These are phyloP conservation scores for Microplitis mediator DNA, from an alignment of 1,140 invertebrate species.

Conservation along the genomic window DNA sequence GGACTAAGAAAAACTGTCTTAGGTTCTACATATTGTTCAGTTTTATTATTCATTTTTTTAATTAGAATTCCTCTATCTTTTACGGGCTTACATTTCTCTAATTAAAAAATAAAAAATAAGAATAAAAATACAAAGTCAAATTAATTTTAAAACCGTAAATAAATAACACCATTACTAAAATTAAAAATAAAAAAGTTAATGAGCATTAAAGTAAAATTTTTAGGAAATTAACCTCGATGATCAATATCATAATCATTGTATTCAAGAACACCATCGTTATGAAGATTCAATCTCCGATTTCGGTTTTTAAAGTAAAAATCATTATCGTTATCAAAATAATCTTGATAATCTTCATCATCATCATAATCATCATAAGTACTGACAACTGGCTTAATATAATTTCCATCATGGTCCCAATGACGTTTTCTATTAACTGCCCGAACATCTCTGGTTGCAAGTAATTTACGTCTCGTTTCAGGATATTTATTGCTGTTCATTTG, in stretches of 20 bases:
- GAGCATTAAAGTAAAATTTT: too few relatives aligned
- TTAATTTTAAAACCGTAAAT: not conserved
- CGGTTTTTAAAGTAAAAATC: constrained; percentile 12
- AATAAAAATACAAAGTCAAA: not conserved
- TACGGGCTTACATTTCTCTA: not conserved
- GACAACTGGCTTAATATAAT: constrained; percentile 5
- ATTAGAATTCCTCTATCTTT: too few relatives aligned
- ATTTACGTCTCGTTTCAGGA: constrained; percentile 17
- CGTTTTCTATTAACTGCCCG: not conserved
- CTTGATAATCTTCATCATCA: constrained; percentile 12
- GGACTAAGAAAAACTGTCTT: too few relatives aligned
- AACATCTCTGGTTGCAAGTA: constrained; percentile 15
- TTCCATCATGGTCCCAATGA: constrained; percentile 11
- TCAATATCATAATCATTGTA: constrained; percentile 46
- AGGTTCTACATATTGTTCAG: too few relatives aligned
- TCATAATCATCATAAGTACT: not conserved
- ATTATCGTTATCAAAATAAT: not conserved
- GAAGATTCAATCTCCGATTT: constrained; percentile 6
- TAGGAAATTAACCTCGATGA: not conserved
- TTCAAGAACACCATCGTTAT: constrained; percentile 30
- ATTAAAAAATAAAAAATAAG: not conserved
- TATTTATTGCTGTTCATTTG: constrained; percentile 1
- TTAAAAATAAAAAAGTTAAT: too few relatives aligned
- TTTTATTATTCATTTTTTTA: too few relatives aligned
- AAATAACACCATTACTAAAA: too few relatives aligned